phyloP scores from a whole-genome alignment of 2,113 vertebrate genomes.

The Campylomormyrus tamandua region DNA sequence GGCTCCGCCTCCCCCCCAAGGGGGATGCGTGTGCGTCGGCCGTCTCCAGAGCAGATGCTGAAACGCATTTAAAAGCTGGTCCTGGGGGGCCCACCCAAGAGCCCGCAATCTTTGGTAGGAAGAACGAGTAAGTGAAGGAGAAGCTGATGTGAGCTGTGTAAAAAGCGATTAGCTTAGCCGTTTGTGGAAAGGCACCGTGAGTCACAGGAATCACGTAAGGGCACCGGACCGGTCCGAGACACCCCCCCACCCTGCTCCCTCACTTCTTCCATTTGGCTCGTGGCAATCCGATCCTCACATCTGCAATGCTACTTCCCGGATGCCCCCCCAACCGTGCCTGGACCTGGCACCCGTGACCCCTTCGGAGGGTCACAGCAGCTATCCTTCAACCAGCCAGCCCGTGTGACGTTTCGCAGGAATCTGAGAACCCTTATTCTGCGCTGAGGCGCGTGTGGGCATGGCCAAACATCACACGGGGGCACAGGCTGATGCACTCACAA shows the following conservation, averaged over 20 bases:
- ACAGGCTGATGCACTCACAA: background rate
- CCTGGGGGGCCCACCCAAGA: background rate
- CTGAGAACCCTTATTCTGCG: background rate
- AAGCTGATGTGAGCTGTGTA: background rate
- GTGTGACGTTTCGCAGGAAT: background rate
- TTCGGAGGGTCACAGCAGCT: background rate
- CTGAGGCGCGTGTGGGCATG: background rate
- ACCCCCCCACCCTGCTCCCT: background rate
- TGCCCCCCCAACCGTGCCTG: background rate
- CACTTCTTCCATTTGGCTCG: background rate
- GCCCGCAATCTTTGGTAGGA: background rate
- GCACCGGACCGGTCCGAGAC: background rate
- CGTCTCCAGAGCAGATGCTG: constrained; percentile 72
- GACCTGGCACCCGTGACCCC: background rate
- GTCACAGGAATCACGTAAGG: background rate
- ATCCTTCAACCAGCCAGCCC: background rate
- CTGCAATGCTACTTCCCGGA: background rate
- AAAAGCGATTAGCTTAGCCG: background rate
- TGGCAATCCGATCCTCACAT: background rate
- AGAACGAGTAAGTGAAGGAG: background rate
- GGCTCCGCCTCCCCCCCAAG: background rate
- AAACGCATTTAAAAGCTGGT: background rate
- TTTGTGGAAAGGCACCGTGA: background rate
- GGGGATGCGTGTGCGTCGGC: constrained; percentile 62
- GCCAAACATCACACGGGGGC: background rate